These are phyloP conservation scores for Stegophylla sp. DNA, from an alignment of 2,888 invertebrate genomes.

Conservation along the genomic window DNA sequence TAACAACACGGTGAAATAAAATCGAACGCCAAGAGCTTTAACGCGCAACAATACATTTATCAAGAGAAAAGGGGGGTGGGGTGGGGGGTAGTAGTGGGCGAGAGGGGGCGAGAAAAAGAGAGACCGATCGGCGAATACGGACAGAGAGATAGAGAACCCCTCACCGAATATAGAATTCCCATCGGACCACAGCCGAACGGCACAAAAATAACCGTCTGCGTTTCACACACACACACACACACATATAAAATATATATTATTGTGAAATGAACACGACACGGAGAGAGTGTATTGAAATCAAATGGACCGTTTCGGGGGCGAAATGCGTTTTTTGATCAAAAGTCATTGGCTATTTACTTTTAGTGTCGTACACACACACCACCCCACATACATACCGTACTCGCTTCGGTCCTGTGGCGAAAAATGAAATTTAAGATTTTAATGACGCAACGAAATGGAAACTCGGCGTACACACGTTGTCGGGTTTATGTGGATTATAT, in stretches of 20 bases:
- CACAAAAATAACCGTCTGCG: constrained; percentile 3
- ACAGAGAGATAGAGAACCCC: neutral
- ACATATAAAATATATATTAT: neutral
- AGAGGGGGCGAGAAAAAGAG: neutral
- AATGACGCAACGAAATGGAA: neutral
- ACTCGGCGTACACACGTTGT: neutral
- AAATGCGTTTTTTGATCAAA: constrained; percentile 31
- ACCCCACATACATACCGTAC: neutral
- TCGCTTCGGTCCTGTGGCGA: neutral
- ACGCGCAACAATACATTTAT: constrained; percentile 25
- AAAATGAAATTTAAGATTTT: constrained; percentile 11
- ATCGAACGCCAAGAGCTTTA: neutral
- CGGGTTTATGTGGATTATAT: no score
- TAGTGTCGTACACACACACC: neutral
- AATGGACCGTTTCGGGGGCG: constrained; percentile 37
- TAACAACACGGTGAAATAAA: neutral
- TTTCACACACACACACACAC: neutral
- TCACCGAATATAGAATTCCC: constrained; percentile 16
- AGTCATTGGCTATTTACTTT: constrained; percentile 42
- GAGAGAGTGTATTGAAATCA: constrained; percentile 37
- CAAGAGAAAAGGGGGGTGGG: neutral
- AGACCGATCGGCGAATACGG: no score
- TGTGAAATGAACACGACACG: constrained; percentile 2
- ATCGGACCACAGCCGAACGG: neutral
- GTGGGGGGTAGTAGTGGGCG: neutral